A percentile compares a stretch with the other conserved stretches of the same genome.
Conservation (phyloP, 2,888 invertebrate genomes). For the Perithous albicinctus region DNA sequence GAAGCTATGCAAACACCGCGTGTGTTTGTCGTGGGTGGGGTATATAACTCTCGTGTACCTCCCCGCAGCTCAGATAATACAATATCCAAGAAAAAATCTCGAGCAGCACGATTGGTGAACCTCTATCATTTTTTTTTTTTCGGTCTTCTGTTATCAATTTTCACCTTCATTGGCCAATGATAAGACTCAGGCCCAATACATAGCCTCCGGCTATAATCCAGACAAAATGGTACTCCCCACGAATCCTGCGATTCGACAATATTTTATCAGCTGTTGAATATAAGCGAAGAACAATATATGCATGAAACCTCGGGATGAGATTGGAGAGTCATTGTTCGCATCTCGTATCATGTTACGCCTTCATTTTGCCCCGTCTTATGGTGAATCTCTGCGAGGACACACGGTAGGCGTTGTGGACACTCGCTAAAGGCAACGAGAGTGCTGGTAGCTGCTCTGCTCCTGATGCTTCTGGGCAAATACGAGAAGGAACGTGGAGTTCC, state of each 20-base stretch:
- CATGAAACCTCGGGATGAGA: slow-evolving; percentile 44
- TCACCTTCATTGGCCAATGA: slow-evolving; percentile 55
- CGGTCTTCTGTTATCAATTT: slow-evolving; percentile 43
- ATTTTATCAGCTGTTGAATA: slow-evolving; percentile 28
- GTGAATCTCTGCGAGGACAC: slow-evolving; percentile 9
- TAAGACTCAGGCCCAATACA: slow-evolving; percentile 34
- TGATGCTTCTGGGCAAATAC: slow-evolving; percentile 42
- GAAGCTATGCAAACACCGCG: slow-evolving; percentile 43
- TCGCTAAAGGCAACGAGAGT: slow-evolving; percentile 58
- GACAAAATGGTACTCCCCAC: neutral
- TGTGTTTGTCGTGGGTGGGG: slow-evolving; percentile 67
- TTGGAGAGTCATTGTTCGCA: slow-evolving; percentile 58
- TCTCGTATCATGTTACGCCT: slow-evolving; percentile 10
- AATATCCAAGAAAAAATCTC: slow-evolving; percentile 40
- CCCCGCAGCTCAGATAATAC: slow-evolving; percentile 48
- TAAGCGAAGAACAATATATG: slow-evolving; percentile 45
- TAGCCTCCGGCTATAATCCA: slow-evolving; percentile 19
- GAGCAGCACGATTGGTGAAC: slow-evolving; percentile 51
- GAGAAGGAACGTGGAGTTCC: slow-evolving; percentile 65
- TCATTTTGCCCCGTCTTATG: slow-evolving; percentile 48
- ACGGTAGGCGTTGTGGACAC: slow-evolving; percentile 64
- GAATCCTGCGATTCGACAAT: slow-evolving; percentile 24
- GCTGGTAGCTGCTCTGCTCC: slow-evolving; percentile 75
- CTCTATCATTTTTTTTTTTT: slow-evolving; percentile 23
- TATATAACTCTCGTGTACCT: slow-evolving; percentile 62